Evolutionary conservation across 92 coral and sea anemone genomes (phyloP), one percentile per base, ranked within the genome.

Genomic region (Umimayanthus chanpuru): DNA sequence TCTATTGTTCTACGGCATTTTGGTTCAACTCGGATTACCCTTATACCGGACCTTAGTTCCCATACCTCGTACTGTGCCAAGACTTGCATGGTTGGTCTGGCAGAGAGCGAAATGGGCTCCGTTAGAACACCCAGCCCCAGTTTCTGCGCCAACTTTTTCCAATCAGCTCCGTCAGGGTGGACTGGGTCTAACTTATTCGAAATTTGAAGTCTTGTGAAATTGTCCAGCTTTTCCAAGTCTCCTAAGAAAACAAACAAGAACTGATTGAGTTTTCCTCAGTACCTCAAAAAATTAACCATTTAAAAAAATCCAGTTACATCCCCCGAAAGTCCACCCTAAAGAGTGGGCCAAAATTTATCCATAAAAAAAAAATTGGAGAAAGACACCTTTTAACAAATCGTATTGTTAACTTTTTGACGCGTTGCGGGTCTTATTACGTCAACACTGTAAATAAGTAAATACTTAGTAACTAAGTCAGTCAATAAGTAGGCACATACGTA

Each of bases 51-150:
- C 0, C 9, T 44, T 65, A n/a, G 32, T 39, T 4, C 65, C 49
- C 84, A 38, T 80, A 93, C 95, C 95, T 93, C 95, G 23, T 43
- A 90, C 71, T 88, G 89, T 9, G 89, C 90, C 76, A 93, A 61
- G 39, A 93, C 88, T 55, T 93, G 95, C 30, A 74, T 49, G 29
- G 93, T 91, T 11, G 95, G 95, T 64, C 88, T 93, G 14, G 91
- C 36, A 28, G 89, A 88, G 8, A 85, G 89, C 49, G 87, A 93
- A 88, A 93, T 88, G 36, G 95, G 93, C 28, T 36, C 89, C 58
- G 79, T 90, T 23, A 88, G 75, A 10, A 81, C 82, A 3, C 95
- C 90, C 64, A 93, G 91, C 23, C 89, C 89, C 84, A 93, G 90
- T 66, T 88, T 88, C 74, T 66, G 85, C 43, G 93, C 93, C 78